These are phyloP conservation scores for Dipodomys ordii DNA, from an alignment of 2,113 vertebrate genomes.

Conservation along the genomic window DNA sequence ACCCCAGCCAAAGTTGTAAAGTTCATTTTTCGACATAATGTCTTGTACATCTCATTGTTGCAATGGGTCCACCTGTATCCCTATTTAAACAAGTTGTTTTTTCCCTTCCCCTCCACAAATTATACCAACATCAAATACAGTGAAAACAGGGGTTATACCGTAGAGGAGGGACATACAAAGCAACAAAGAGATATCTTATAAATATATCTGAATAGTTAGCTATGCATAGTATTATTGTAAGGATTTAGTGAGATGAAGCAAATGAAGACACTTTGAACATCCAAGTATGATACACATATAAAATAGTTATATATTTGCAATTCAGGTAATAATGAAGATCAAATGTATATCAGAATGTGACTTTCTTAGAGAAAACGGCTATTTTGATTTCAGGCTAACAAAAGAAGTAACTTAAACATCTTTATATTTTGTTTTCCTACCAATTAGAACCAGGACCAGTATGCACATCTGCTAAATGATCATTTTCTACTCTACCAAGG, in stretches of 20 bases:
- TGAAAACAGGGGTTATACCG: too few species aligned
- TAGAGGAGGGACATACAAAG: too few species aligned
- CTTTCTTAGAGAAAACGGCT: slow-evolving; percentile 22
- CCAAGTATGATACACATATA: neutral
- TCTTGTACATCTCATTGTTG: too few species aligned
- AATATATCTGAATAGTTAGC: too few species aligned
- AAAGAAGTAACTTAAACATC: slow-evolving; percentile 39
- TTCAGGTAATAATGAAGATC: neutral
- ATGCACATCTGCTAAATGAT: slow-evolving; percentile 87
- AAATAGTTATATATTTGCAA: neutral
- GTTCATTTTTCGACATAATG: too few species aligned
- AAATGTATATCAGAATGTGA: neutral
- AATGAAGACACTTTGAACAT: slow-evolving; percentile 2
- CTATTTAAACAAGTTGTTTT: too few species aligned
- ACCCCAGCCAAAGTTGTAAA: too few species aligned
- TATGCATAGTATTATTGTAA: neutral
- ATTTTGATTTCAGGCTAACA: neutral
- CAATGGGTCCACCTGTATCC: too few species aligned
- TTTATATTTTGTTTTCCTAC: slow-evolving; percentile 73
- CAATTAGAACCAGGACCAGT: slow-evolving; percentile 90
- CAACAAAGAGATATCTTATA: too few species aligned
- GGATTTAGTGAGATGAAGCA: neutral
- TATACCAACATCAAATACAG: too few species aligned
- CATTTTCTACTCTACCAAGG: slow-evolving; percentile 91
- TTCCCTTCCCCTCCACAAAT: too few species aligned